Conservation (phyloP, 2,888 invertebrate species). For the Cantharis lateralis region DNA sequence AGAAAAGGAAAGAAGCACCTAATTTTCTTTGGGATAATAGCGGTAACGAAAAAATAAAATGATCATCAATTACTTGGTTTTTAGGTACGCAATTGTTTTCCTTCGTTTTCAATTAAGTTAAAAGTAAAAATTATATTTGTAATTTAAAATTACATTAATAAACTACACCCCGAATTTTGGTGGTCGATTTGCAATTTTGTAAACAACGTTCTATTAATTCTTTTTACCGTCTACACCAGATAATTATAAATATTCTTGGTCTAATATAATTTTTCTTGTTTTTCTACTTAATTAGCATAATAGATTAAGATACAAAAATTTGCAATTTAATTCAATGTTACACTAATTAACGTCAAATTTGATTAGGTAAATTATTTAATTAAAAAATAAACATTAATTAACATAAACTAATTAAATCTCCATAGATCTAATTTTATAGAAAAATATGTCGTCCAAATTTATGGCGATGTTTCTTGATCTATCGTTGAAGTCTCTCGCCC, state of each 20-base stretch:
- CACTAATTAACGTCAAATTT: slow-evolving; percentile 3
- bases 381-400: not conserved
- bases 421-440: not conserved
- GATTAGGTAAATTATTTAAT: not conserved
- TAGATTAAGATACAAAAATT: not conserved
- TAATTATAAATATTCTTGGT: not conserved
- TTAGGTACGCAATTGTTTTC: slow-evolving; percentile 47
- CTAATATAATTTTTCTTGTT: not conserved
- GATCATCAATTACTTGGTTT: slow-evolving; percentile 48
- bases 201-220: not conserved
- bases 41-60: slow-evolving; percentile 40
- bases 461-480: not conserved
- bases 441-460: not conserved
- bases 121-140: slow-evolving; percentile 39
- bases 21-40: slow-evolving; percentile 18
- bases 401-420: not conserved
- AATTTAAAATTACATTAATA: slow-evolving; percentile 30
- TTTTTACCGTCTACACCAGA: not conserved
- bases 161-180: slow-evolving; percentile 28
- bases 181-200: not conserved
- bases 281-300: not conserved
- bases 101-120: slow-evolving; percentile 41
- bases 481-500: not conserved
- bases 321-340: not conserved
- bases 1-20: slow-evolving; percentile 4